Percentiles rank a stretch among this genome's conserved stretches.
These are phyloP conservation scores for Apocrypta bakeri DNA, from an alignment of 1,140 invertebrate species.

Conservation along the genomic window DNA sequence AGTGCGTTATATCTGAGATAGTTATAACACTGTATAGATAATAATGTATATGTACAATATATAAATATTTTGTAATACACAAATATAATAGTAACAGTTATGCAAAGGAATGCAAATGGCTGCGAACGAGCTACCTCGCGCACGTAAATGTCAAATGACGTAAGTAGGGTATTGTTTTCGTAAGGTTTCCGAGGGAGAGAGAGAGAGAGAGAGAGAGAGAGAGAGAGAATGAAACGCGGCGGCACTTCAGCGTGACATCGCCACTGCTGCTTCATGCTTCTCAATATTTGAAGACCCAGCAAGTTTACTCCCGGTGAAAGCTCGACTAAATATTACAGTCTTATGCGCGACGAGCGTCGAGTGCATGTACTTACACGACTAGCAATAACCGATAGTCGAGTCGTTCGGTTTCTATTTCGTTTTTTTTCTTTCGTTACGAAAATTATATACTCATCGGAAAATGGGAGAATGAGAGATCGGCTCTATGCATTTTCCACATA, in stretches of 20 bases:
- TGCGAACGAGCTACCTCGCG: neutral
- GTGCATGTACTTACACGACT: neutral
- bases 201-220: too few species aligned
- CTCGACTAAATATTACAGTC: slow-evolving; percentile 36
- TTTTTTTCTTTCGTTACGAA: too few species aligned
- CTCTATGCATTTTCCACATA: neutral
- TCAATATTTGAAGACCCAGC: slow-evolving; percentile 44
- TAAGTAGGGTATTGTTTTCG: slow-evolving; percentile 43
- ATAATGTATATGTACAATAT: too few species aligned
- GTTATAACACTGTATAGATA: too few species aligned
- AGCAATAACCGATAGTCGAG: neutral
- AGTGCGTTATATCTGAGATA: too few species aligned
- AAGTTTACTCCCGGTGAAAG: slow-evolving; percentile 36
- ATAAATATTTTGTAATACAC: too few species aligned
- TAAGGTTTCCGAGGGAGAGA: slow-evolving; percentile 33
- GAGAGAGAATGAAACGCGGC: too few species aligned
- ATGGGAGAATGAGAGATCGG: neutral
- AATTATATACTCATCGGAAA: too few species aligned
- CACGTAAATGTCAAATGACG: slow-evolving; percentile 33
- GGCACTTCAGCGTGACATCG: neutral
- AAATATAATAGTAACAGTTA: too few species aligned
- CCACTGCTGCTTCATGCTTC: slow-evolving; percentile 8
- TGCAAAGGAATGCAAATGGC: slow-evolving; percentile 35
- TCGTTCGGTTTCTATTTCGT: too few species aligned
- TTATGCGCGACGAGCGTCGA: neutral